Evolutionary conservation across 2,888 invertebrate genomes (phyloP).

Genomic region (Neoscelio sp.): DNA sequence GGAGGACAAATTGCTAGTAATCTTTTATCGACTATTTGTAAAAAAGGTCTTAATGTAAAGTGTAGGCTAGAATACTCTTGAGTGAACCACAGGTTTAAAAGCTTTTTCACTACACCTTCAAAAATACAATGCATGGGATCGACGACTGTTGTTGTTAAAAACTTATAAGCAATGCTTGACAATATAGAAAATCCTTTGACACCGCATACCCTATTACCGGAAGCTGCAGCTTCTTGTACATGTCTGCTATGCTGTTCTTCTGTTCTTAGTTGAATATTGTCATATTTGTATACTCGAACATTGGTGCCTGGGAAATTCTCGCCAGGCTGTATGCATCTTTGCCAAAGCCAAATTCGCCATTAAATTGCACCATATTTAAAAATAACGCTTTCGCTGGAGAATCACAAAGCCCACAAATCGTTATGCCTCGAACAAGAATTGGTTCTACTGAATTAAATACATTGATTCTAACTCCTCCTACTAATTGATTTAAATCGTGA

Average conservation of each 20-base stretch:
- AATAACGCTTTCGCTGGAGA: conserved; percentile 58
- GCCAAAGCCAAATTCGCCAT: conserved; percentile 59
- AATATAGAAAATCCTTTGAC: conserved; percentile 23
- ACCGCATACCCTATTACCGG: neutral
- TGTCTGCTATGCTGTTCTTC: conserved; percentile 11
- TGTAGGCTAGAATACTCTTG: neutral
- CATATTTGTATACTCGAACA: conserved; percentile 25
- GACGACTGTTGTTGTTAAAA: conserved; percentile 27
- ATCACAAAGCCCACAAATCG: conserved; percentile 37
- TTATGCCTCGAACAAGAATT: conserved; percentile 27
- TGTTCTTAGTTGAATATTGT: conserved; percentile 11
- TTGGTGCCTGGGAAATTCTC: conserved; percentile 17
- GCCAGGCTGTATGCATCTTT: conserved; percentile 33
- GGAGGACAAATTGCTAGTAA: conserved; percentile 34
- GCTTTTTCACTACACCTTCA: conserved; percentile 36
- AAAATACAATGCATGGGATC: conserved; percentile 62
- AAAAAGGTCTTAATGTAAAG: conserved; percentile 22
- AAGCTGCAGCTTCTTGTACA: neutral
- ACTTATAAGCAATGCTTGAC: conserved; percentile 20
- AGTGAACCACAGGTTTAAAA: conserved; percentile 43
- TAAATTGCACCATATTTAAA: conserved; percentile 52
- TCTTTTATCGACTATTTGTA: conserved; percentile 11
- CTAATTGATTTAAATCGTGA: neutral
- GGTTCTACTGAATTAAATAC: neutral
- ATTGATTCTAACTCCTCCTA: conserved; percentile 11